A percentile compares a stretch with the other conserved stretches of the same genome.
These are phyloP conservation scores for Poeciliopsis turrubarensis DNA, from an alignment of 2,113 vertebrate genomes.

Conservation along the genomic window DNA sequence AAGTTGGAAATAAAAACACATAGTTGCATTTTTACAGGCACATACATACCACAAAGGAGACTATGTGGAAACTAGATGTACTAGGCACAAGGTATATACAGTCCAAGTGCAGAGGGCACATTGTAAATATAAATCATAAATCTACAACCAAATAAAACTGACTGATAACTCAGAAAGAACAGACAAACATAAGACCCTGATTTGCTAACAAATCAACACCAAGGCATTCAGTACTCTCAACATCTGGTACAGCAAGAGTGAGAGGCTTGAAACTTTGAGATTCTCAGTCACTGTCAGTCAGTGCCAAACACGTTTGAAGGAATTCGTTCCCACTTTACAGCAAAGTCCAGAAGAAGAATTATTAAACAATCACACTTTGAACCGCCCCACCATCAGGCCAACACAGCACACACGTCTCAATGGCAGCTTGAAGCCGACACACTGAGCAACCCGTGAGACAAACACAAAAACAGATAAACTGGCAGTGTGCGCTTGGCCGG, in stretches of 20 bases:
- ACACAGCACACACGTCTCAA: conserved; percentile 36
- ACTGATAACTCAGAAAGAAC: conserved; percentile 63
- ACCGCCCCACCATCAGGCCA: conserved; percentile 49
- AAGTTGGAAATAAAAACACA: conserved; percentile 79
- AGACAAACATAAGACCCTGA: conserved; percentile 80
- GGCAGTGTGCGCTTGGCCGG: conserved; percentile 48
- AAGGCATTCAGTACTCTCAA: conserved; percentile 79
- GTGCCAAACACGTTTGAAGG: conserved; percentile 65
- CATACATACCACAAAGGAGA: conserved; percentile 83
- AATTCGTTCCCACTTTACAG: conserved; percentile 65
- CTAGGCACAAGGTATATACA: conserved; percentile 85
- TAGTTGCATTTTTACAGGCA: conserved; percentile 83
- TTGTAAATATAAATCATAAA: conserved; percentile 63
- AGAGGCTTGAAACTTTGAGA: conserved; percentile 66
- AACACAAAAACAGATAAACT: conserved; percentile 54
- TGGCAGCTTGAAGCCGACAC: conserved; percentile 33
- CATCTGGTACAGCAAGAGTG: conserved; percentile 71
- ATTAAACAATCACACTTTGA: conserved; percentile 62
- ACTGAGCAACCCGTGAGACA: conserved; percentile 45
- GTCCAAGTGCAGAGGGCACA: conserved; percentile 80
- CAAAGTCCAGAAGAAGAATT: conserved; percentile 66
- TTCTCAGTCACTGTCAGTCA: conserved; percentile 72
- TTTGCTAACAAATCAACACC: conserved; percentile 81
- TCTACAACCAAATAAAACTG: conserved; percentile 47
- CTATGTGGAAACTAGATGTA: conserved; percentile 83